These are phyloP conservation scores for Anoplolepis gracilipes DNA, from an alignment of 1,140 invertebrate genomes.

Conservation along the genomic window DNA sequence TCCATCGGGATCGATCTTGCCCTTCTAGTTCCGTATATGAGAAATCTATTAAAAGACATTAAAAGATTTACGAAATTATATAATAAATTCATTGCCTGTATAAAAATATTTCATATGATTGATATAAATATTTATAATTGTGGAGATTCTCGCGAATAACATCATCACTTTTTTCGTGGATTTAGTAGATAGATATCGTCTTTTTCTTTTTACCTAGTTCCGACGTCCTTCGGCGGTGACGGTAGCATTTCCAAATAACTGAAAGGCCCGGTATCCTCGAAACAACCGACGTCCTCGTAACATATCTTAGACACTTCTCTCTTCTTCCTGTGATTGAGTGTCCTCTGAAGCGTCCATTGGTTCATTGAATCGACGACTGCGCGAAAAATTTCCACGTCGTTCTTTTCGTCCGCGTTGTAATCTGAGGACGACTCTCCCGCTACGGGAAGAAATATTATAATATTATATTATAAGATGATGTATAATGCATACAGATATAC, in stretches of 20 bases:
- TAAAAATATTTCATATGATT: conserved; percentile 17
- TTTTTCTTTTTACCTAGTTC: conserved; percentile 88
- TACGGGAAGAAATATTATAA: conserved; percentile 71
- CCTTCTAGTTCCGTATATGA: conserved; percentile 83
- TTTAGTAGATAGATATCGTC: neutral
- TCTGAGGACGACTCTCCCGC: conserved; percentile 80
- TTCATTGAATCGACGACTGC: conserved; percentile 87
- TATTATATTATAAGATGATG: neutral
- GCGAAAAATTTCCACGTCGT: conserved; percentile 86
- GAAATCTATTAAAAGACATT: conserved; percentile 75
- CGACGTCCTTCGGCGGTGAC: conserved; percentile 94
- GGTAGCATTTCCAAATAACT: conserved; percentile 96
- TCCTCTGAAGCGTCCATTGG: conserved; percentile 84
- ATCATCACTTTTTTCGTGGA: neutral
- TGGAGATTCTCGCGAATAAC: neutral
- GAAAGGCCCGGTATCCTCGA: conserved; percentile 96
- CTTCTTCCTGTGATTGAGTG: conserved; percentile 83
- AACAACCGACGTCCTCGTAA: conserved; percentile 97
- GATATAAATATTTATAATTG: neutral
- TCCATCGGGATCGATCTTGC: conserved; percentile 84
- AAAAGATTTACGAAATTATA: neutral
- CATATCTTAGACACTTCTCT: conserved; percentile 92
- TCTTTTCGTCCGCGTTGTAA: conserved; percentile 86
- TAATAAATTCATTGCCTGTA: neutral
- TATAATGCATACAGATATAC: neutral